phyloP scores from a whole-genome alignment of 2,113 vertebrate genomes.

The Poicephalus gulielmi region DNA sequence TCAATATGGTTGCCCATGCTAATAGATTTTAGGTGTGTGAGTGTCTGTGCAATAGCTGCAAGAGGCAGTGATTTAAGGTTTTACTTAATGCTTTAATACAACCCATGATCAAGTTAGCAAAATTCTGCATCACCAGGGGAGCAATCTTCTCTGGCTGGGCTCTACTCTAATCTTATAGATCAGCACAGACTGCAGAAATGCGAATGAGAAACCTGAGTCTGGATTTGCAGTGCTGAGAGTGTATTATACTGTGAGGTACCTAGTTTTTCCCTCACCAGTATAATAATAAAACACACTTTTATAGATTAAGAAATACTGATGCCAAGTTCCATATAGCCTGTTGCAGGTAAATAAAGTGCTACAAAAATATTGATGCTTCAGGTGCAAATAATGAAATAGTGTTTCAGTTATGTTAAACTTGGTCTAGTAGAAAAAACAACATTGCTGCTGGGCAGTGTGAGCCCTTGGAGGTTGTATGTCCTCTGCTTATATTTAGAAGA shows the following conservation, averaged over 20 bases:
- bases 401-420: slow-evolving; percentile 3
- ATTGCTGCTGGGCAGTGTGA: not conserved
- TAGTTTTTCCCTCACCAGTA: not conserved
- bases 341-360: not conserved
- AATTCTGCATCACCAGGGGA: slow-evolving; percentile 18
- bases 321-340: not conserved
- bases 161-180: slow-evolving; percentile 34
- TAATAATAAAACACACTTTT: not conserved
- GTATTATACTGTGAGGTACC: not conserved
- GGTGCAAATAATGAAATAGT: not conserved
- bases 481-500: not conserved
- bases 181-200: not conserved
- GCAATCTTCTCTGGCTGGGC: not conserved
- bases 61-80: not conserved
- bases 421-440: not conserved
- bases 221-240: not conserved
- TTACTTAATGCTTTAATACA: slow-evolving; percentile 45
- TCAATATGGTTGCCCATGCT: not conserved
- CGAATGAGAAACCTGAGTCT: not conserved
- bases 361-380: slow-evolving; percentile 17
- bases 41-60: not conserved
- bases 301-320: not conserved
- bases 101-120: slow-evolving; percentile 30
- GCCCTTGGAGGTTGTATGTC: not conserved
- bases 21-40: not conserved